phyloP scores from a whole-genome alignment of 2,888 invertebrate species.

The Malthinus seriepunctatus region DNA sequence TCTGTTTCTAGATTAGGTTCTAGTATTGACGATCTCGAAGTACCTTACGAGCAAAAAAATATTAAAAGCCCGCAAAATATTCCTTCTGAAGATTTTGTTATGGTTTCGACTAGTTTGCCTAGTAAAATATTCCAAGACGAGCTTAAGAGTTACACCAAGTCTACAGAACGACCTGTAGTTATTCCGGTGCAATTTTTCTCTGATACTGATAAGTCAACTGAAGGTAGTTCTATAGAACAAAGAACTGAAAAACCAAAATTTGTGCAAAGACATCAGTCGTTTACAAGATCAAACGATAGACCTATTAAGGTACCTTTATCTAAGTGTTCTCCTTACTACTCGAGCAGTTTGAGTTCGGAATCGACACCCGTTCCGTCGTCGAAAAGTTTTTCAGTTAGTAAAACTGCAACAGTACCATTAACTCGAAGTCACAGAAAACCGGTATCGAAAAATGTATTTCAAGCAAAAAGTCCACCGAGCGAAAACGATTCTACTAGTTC shows the following conservation, averaged over 20 bases:
- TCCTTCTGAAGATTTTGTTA: constrained; percentile 49
- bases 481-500: constrained; percentile 78
- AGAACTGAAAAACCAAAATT: constrained; percentile 50
- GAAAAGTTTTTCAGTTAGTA: constrained; percentile 64
- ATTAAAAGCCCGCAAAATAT: constrained; percentile 50
- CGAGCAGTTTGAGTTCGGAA: constrained; percentile 74
- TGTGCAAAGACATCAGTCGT: constrained; percentile 44
- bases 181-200: constrained; percentile 57
- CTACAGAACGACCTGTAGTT: constrained; percentile 59
- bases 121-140: constrained; percentile 26
- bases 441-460: constrained; percentile 62
- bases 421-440: constrained; percentile 55
- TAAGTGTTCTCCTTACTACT: constrained; percentile 75
- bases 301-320: constrained; percentile 58
- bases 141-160: constrained; percentile 52
- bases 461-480: constrained; percentile 71
- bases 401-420: constrained; percentile 57
- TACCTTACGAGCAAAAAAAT: constrained; percentile 39
- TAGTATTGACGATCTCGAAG: constrained; percentile 47
- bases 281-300: constrained; percentile 46
- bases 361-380: constrained; percentile 69
- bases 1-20: constrained; percentile 46
- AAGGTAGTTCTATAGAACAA: constrained; percentile 58
- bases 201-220: constrained; percentile 56
- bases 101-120: constrained; percentile 37